A percentile compares a stretch with the other conserved stretches of the same genome.
These are phyloP conservation scores for Podocnemis expansa DNA, from an alignment of 2,113 vertebrate species.

Conservation along the genomic window DNA sequence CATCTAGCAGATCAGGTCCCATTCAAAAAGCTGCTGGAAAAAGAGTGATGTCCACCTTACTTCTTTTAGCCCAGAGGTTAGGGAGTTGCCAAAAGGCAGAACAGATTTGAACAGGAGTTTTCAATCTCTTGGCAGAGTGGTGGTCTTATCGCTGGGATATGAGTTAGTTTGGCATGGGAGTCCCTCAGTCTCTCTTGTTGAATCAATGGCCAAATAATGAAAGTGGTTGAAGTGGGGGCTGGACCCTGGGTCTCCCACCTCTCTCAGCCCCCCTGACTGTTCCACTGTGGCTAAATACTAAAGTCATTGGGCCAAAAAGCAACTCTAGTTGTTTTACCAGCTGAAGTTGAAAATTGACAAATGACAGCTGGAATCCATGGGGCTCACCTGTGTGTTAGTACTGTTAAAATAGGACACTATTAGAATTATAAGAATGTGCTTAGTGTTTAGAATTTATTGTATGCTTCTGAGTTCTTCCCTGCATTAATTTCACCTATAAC, in stretches of 20 bases:
- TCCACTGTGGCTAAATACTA: not conserved
- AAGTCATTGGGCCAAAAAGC: not conserved
- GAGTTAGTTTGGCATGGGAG: not conserved
- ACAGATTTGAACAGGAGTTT: too few relatives aligned
- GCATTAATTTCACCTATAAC: not conserved
- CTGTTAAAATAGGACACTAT: not conserved
- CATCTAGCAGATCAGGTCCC: not conserved
- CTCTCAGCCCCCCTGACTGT: not conserved
- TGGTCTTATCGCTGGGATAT: not conserved
- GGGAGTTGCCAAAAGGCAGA: too few relatives aligned
- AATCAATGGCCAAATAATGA: not conserved
- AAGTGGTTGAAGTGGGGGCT: not conserved
- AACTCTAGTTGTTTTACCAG: not conserved
- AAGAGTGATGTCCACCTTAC: not conserved
- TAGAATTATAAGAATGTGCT: not conserved
- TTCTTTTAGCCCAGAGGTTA: not conserved
- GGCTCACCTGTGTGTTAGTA: not conserved
- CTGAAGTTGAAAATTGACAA: not conserved
- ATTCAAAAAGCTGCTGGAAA: not conserved
- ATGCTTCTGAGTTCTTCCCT: not conserved
- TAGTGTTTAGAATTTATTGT: not conserved
- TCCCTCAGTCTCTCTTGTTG: not conserved
- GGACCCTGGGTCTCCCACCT: not conserved
- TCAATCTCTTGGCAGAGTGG: too few relatives aligned
- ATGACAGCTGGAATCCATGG: not conserved